These are phyloP conservation scores for Fringilla coelebs DNA, from an alignment of 2,797 vertebrate species.

Conservation along the genomic window DNA sequence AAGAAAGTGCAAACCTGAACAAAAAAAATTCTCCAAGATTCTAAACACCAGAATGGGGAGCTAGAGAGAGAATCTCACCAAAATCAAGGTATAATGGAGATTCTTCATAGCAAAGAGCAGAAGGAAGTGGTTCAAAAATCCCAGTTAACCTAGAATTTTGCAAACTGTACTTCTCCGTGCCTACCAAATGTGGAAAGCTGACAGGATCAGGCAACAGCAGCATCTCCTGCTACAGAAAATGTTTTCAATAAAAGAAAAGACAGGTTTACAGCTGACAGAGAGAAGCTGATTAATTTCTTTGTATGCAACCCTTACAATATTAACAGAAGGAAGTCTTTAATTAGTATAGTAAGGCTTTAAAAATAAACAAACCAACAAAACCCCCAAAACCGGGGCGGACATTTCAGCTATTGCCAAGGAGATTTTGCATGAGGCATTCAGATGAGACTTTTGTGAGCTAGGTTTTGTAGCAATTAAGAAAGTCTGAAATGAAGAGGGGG, in stretches of 20 bases:
- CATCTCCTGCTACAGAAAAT: neutral
- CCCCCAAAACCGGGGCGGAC: neutral
- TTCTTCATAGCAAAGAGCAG: neutral
- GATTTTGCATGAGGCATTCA: neutral
- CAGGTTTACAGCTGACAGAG: neutral
- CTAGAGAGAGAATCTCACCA: neutral
- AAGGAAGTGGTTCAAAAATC: neutral
- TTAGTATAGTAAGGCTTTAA: neutral
- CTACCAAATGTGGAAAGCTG: neutral
- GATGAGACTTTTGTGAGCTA: neutral
- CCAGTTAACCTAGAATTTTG: neutral
- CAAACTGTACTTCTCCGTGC: neutral
- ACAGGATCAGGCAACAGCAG: neutral
- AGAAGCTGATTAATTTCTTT: neutral
- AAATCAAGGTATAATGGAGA: neutral
- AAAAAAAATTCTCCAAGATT: neutral
- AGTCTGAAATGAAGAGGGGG: neutral
- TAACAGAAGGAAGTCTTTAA: neutral
- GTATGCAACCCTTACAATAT: neutral
- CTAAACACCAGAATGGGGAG: neutral
- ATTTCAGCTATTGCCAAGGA: neutral
- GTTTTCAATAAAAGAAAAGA: neutral
- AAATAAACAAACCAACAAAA: neutral
- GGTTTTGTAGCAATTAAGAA: neutral
- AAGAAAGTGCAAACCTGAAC: neutral